These are phyloP conservation scores for Falco berigora DNA, from an alignment of 2,797 vertebrate species.

Conservation along the genomic window DNA sequence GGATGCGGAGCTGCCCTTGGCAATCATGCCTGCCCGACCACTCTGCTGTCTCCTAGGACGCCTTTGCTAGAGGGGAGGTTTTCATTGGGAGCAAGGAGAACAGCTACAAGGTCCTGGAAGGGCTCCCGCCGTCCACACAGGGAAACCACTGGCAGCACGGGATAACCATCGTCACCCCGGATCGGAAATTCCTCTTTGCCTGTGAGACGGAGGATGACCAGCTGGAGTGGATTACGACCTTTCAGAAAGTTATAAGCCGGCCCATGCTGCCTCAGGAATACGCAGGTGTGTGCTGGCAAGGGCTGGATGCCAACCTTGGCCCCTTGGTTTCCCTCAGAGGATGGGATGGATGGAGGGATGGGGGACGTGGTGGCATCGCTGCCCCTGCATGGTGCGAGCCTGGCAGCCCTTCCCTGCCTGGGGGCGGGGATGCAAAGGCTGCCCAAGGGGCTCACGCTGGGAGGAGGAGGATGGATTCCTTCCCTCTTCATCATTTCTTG, in stretches of 20 bases:
- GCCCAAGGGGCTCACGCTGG: neutral
- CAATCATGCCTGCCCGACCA: neutral
- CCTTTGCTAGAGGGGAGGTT: slow-evolving; percentile 92
- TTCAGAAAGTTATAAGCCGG: slow-evolving; percentile 89
- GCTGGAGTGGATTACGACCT: slow-evolving; percentile 88
- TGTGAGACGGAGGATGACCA: slow-evolving; percentile 90
- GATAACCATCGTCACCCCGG: slow-evolving; percentile 93
- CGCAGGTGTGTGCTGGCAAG: slow-evolving; percentile 75
- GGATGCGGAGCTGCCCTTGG: neutral
- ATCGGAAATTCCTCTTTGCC: slow-evolving; percentile 92
- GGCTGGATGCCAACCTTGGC: neutral
- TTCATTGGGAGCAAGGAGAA: slow-evolving; percentile 96
- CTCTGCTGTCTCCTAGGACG: slow-evolving; percentile 77
- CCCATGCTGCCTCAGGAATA: slow-evolving; percentile 98
- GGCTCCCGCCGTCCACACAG: slow-evolving; percentile 86
- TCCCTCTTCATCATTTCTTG: neutral
- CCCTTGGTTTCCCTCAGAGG: neutral
- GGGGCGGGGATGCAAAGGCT: neutral
- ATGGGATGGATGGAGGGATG: neutral
- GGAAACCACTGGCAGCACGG: slow-evolving; percentile 91
- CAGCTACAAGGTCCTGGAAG: slow-evolving; percentile 87
- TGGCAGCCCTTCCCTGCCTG: neutral
- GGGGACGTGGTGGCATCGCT: neutral
- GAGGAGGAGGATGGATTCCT: neutral
- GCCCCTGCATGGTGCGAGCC: accelerated